Percentiles rank a stretch among this genome's conserved stretches.
These are phyloP conservation scores for Holacanthella duospinosa DNA, from an alignment of 2,888 invertebrate genomes.

Conservation along the genomic window DNA sequence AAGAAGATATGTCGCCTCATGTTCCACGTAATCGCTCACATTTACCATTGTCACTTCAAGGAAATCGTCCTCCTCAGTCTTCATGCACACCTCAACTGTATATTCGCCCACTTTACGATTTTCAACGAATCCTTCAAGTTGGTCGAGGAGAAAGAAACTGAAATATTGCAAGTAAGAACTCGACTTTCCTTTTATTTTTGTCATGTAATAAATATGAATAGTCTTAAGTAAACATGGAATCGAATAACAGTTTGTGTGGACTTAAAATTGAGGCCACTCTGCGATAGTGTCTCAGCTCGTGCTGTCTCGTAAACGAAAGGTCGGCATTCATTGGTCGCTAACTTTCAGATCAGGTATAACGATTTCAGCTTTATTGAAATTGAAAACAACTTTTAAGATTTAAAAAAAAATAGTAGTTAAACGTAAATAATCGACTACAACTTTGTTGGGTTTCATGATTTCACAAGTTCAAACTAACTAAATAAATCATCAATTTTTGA, in stretches of 20 bases:
- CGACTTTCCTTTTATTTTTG: neutral
- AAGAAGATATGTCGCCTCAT: slow-evolving; percentile 91
- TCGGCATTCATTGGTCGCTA: too few species aligned
- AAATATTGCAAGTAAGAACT: slow-evolving; percentile 69
- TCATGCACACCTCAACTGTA: slow-evolving; percentile 93
- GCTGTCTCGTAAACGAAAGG: too few species aligned
- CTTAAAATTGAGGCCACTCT: too few species aligned
- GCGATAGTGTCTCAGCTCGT: too few species aligned
- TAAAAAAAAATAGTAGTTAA: too few species aligned
- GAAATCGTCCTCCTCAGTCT: slow-evolving; percentile 85
- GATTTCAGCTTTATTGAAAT: too few species aligned
- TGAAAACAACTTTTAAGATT: too few species aligned
- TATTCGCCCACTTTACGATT: slow-evolving; percentile 90
- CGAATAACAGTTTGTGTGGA: neutral
- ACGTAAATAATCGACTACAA: too few species aligned
- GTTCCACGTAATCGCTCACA: slow-evolving; percentile 96
- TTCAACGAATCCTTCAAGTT: slow-evolving; percentile 74
- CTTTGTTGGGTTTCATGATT: too few species aligned
- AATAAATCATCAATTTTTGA: too few species aligned
- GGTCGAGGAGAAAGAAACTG: slow-evolving; percentile 91
- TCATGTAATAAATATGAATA: neutral
- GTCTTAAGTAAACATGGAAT: neutral
- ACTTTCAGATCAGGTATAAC: too few species aligned
- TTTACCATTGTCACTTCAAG: slow-evolving; percentile 95
- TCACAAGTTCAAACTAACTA: too few species aligned